Base-by-base conservation (phyloP, 2,113 vertebrate species). In the Podarcis raffonei region DNA sequence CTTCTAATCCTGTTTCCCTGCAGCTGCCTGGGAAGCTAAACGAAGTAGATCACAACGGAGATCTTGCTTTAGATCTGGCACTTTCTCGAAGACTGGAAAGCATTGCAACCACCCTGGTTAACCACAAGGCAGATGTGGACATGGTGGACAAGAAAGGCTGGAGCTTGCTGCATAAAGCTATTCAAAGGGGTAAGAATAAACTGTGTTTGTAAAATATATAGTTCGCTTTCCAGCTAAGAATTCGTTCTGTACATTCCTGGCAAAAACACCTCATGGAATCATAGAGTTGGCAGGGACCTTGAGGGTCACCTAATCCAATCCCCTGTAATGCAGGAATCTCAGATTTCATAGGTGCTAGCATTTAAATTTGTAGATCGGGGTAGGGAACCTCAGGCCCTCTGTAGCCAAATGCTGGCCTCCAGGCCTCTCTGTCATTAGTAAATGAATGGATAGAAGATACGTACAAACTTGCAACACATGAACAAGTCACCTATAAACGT, bases 101-200 rank as follows among this genome's bases (percentile, higher is more conserved):
- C 77, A 99, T 99, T 42, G 99, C 99, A 89, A 97, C 97, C 59
- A 99, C 99, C 0, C 93, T 99, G 88, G 99, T 99, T 32, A 99
- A 97, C 95, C 97, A 98, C 96, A 98, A 98, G 94, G 99, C 98
- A 9, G 99, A 99, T 0, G 98, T 99, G 81, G 99, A 99, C 80
- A 98, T 98, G 97, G 98, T 98, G 92, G 98, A 99, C 94, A 98
- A 98, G 94, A 98, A 94, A 76, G 99, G 99, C 94, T 99, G 99
- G 98, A 99, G 98, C 93, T 97, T 99, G 53, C 96, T 99, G 81
- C 99, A 99, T 91, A 99, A 99, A 96, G 99, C 98, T 87, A 99
- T 99, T 92, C 98, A 98, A 92, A 98, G 99, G 97, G 99, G 99
- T 99, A 76, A 91, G 93, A 37, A 62, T n/a, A 27, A 18, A 11